phyloP scores from a whole-genome alignment of 2,113 vertebrate genomes.

The Stegostoma tigrinum region DNA sequence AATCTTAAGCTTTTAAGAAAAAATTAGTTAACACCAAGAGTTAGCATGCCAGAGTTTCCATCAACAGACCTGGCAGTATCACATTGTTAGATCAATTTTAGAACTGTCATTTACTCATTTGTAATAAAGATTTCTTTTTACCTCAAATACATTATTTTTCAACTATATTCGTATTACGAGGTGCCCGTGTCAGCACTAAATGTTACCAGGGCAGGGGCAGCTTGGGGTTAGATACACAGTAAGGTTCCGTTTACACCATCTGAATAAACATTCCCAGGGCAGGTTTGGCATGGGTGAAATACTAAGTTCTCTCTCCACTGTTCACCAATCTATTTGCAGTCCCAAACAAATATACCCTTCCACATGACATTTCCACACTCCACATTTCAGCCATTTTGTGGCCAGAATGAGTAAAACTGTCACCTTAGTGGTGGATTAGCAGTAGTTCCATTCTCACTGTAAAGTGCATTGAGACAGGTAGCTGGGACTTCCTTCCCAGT shows the following conservation, averaged over 20 bases:
- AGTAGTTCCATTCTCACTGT: not conserved
- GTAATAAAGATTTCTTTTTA: not conserved
- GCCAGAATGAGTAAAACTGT: not conserved
- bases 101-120: not conserved
- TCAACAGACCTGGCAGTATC: not conserved
- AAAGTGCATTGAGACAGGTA: not conserved
- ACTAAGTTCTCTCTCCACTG: not conserved
- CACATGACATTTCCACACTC: not conserved
- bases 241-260: not conserved
- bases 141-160: not conserved
- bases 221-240: not conserved
- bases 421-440: not conserved
- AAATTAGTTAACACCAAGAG: not conserved
- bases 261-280: no score
- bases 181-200: not conserved
- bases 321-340: not conserved
- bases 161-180: not conserved
- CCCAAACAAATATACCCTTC: not conserved
- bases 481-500: not conserved
- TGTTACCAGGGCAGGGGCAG: not conserved
- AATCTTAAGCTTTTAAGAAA: not conserved
- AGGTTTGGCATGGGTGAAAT: not conserved
- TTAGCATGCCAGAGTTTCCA: not conserved
- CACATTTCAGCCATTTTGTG: not conserved
- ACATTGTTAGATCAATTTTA: not conserved